Percentiles rank a stretch among this genome's conserved stretches.
Evolutionary conservation across 2,113 vertebrate genomes (phyloP).

Genomic region (Uria aalge): DNA sequence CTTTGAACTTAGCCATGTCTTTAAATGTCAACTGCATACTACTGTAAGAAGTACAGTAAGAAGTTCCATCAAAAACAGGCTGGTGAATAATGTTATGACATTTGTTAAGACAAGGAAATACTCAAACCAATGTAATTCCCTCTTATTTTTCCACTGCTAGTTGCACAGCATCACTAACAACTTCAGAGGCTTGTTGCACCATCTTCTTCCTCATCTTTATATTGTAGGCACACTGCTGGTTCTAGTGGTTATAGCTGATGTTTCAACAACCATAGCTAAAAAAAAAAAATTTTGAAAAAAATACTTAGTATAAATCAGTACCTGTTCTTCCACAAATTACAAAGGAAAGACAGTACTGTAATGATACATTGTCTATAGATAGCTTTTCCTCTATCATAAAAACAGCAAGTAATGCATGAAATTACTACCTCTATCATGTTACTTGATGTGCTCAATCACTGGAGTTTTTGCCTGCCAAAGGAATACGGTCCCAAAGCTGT

Average conservation of each 20-base stretch:
- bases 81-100: neutral
- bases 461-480: constrained; percentile 55
- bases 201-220: neutral
- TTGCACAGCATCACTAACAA: neutral
- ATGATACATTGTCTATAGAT: neutral
- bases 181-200: neutral
- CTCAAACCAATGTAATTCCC: neutral
- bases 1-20: constrained; percentile 14
- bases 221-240: neutral
- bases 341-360: neutral
- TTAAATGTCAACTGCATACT: neutral
- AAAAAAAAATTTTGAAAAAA: neutral
- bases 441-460: constrained; percentile 35
- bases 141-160: neutral
- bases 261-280: neutral
- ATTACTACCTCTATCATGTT: neutral
- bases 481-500: constrained; percentile 82
- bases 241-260: neutral
- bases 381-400: neutral
- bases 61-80: constrained; percentile 7
- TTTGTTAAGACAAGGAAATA: neutral
- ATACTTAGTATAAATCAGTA: neutral
- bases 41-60: neutral
- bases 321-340: neutral
- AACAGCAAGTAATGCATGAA: neutral